Evolutionary conservation across 1,140 invertebrate genomes (phyloP).

Genomic region (Eumaeus atala): DNA sequence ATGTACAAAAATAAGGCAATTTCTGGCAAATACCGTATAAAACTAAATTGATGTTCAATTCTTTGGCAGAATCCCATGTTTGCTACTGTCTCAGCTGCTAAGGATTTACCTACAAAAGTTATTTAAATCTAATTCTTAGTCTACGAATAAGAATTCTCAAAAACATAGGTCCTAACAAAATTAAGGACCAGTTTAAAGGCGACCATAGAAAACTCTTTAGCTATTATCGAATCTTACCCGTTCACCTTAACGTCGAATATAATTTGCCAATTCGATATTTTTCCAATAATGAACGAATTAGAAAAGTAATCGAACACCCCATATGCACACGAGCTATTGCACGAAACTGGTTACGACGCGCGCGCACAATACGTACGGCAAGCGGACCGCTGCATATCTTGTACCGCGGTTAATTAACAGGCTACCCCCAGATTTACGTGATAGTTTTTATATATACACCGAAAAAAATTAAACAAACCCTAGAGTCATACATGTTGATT

Average conservation of each 20-base stretch:
- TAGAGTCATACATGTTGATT: no score
- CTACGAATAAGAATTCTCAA: slow-evolving; percentile 23
- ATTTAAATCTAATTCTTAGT: slow-evolving; percentile 22
- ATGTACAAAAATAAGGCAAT: slow-evolving; percentile 24
- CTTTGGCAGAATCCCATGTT: slow-evolving; percentile 22
- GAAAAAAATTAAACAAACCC: no score
- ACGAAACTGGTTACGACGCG: no score
- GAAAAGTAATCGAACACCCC: no score
- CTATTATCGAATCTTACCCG: no score
- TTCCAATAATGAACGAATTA: no score
- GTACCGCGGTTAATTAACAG: slow-evolving; percentile 3
- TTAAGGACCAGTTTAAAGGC: neutral
- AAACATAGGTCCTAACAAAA: slow-evolving; percentile 13
- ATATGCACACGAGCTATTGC: no score
- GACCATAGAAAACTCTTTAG: neutral
- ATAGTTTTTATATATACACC: no score
- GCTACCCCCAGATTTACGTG: neutral
- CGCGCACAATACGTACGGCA: neutral
- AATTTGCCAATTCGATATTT: no score
- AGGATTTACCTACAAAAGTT: slow-evolving; percentile 23
- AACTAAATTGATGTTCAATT: slow-evolving; percentile 20
- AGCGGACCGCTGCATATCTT: neutral
- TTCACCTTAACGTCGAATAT: no score
- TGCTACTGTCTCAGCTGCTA: slow-evolving; percentile 20
- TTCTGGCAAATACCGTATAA: slow-evolving; percentile 25